A percentile compares a stretch with the other conserved stretches of the same genome.
Conservation (phyloP, 2,888 invertebrate genomes). For the Flexamia atlantica region DNA sequence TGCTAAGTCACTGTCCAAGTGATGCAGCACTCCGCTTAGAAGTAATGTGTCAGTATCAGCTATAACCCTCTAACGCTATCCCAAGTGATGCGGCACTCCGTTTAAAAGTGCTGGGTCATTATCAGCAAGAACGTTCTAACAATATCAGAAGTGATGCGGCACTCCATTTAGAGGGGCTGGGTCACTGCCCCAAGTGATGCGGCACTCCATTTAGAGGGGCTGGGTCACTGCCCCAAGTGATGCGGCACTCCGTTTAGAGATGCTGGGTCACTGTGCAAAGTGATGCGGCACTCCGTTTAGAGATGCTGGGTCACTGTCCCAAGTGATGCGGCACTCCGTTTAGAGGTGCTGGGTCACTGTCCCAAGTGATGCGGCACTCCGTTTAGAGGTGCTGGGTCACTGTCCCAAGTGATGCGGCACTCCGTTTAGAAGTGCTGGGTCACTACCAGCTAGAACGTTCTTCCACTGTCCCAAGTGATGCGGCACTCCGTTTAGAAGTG, state of each 20-base stretch:
- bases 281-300: background rate
- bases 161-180: too few species aligned
- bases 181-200: slow-evolving; percentile 18
- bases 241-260: background rate
- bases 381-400: background rate
- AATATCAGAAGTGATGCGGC: slow-evolving; percentile 43
- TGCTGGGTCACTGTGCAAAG: slow-evolving; percentile 44
- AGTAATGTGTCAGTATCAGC: background rate
- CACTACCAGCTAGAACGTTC: slow-evolving; percentile 35
- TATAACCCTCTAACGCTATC: background rate
- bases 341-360: slow-evolving; percentile 10
- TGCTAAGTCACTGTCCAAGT: background rate
- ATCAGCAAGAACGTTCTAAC: slow-evolving; percentile 37
- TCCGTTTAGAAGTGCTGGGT: slow-evolving; percentile 43
- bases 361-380: background rate
- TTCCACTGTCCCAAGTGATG: slow-evolving; percentile 9
- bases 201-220: slow-evolving; percentile 13
- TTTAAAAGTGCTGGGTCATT: slow-evolving; percentile 38
- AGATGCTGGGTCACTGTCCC: slow-evolving; percentile 20
- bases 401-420: background rate
- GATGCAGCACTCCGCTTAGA: background rate
- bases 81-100: background rate
- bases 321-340: background rate
- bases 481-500: slow-evolving; percentile 20
- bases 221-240: background rate